These are phyloP conservation scores for Phoxinus phoxinus DNA, from an alignment of 2,113 vertebrate genomes.

Conservation along the genomic window DNA sequence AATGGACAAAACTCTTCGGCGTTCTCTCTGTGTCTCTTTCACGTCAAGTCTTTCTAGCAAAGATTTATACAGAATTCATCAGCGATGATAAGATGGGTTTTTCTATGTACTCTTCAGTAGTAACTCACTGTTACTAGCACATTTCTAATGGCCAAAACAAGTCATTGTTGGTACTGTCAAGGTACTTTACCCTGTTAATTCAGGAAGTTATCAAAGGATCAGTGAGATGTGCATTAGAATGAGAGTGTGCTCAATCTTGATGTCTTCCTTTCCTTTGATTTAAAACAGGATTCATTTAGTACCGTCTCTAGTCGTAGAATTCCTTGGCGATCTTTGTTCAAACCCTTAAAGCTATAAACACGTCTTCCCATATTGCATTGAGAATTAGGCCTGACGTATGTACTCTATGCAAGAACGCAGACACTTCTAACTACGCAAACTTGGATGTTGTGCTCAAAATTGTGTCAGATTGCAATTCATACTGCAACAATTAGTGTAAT, in stretches of 20 bases:
- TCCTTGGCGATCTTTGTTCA: not conserved
- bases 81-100: not conserved
- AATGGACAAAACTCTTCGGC: conserved; percentile 70
- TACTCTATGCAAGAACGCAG: not conserved
- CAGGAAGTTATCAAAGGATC: not conserved
- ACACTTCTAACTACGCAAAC: not conserved
- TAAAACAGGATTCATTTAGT: not conserved
- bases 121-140: not conserved
- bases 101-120: not conserved
- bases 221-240: not conserved
- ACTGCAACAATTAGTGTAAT: not conserved
- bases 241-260: too few species aligned
- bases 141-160: not conserved
- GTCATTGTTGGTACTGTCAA: not conserved
- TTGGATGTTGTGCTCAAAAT: not conserved
- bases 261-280: conserved; percentile 3
- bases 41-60: conserved; percentile 53
- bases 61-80: not conserved
- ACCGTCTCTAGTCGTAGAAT: not conserved
- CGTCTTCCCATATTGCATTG: not conserved
- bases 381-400: not conserved
- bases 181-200: not conserved
- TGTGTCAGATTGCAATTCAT: not conserved
- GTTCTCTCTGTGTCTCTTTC: conserved; percentile 46
- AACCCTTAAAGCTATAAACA: not conserved